phyloP scores from a whole-genome alignment of 2,113 vertebrate genomes.

The Anseranas semipalmata region DNA sequence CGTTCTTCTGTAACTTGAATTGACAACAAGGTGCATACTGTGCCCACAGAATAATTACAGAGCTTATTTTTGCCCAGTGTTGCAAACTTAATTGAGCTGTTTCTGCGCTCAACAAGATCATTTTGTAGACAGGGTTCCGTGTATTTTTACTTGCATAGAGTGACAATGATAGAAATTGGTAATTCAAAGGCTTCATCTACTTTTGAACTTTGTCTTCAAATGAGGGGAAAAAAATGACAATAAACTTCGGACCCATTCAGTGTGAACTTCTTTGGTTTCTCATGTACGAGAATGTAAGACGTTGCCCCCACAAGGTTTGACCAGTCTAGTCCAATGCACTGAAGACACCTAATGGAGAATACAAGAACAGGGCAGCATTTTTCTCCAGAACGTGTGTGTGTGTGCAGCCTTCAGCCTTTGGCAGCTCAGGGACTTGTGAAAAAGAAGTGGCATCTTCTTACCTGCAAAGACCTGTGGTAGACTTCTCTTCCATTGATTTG shows the following conservation, averaged over 20 bases:
- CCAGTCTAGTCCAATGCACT: neutral
- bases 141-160: neutral
- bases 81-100: neutral
- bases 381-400: neutral
- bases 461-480: neutral
- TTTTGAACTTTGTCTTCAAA: neutral
- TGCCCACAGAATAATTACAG: neutral
- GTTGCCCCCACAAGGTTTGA: neutral
- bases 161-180: neutral
- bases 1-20: neutral
- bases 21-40: neutral
- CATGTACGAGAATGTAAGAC: neutral
- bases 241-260: fast-evolving
- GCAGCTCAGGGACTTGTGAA: neutral
- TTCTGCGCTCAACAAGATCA: neutral
- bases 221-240: neutral
- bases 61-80: neutral
- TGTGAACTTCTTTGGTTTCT: neutral
- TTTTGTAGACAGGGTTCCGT: neutral
- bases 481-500: neutral
- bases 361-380: too few relatives aligned
- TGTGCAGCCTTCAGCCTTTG: neutral
- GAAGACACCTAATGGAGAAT: neutral
- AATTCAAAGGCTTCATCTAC: neutral
- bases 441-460: neutral